Base-by-base conservation (phyloP, 2,797 vertebrate genomes). In the Allobates femoralis region DNA sequence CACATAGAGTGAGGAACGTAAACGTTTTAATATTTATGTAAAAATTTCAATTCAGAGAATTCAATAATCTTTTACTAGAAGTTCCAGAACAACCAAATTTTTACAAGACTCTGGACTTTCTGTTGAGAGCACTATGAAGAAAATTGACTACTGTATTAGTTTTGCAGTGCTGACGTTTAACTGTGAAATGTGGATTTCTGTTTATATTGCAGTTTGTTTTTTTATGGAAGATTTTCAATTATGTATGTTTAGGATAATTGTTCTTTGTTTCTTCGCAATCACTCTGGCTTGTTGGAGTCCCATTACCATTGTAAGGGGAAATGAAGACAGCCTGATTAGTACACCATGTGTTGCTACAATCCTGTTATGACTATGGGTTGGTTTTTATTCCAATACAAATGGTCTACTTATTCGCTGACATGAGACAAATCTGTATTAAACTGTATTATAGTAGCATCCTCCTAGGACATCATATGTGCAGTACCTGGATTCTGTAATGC, bases 231-330 rank as follows among this genome's bases (percentile, higher is more conserved):
- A 21, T 32, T 51, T 26, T 73, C 84, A 92, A 92, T 86, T 89
- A 93, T 81, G 94, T 94, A 93, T 94, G 93, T 92, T 90, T 89
- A 85, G 88, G 89, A 90, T 92, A 88, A 93, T 92, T 85, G 88
- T 7, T 0, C 66, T 6, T 89, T 73, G 81, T 91, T 88, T 86
- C 84, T 89, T 89, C 91, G 90, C 88, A 90, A 76, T 51, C 85
- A n/a, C 0, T 16, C 81, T 75, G 85, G 90, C 94, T 92, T 91
- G 96, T 97, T 94, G 89, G 96, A 97, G 93, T 94, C 95, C 94
- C 95, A 93, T 92, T 92, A 55, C 58, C 1, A 73, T 79, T 79
- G 76, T 91, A 66, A 95, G 95, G 94, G 93, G 30, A 92, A 89
- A 96, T 97, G 96, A 97, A 92, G 93, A 96, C 97, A 94, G 94